phyloP scores from a whole-genome alignment of 2,797 vertebrate species.

The Dendrocincla tyrannina region DNA sequence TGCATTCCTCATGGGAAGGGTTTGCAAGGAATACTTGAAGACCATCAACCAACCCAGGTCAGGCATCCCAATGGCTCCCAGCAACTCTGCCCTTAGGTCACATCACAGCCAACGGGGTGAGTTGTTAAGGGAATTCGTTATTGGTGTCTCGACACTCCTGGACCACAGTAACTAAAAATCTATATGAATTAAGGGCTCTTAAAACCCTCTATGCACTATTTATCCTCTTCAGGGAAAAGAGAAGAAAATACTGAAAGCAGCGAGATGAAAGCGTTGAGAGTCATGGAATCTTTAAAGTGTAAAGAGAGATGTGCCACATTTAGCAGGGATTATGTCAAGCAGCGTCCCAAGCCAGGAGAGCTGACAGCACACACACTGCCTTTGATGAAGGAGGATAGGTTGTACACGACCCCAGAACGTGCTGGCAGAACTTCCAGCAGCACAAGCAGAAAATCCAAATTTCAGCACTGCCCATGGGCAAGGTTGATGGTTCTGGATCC shows the following conservation, averaged over 20 bases:
- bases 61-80: not conserved
- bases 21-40: conserved; percentile 5
- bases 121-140: conserved; percentile 61
- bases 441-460: not conserved
- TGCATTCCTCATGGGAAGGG: not conserved
- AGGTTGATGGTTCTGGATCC: not conserved
- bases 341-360: not conserved
- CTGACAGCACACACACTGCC: not conserved
- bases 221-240: conserved; percentile 22
- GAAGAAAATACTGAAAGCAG: conserved; percentile 5
- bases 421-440: not conserved
- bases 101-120: conserved; percentile 39
- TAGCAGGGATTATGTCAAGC: conserved; percentile 28
- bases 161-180: conserved; percentile 60
- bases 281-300: conserved; percentile 24
- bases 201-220: conserved; percentile 45
- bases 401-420: not conserved
- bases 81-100: conserved; percentile 13
- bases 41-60: not conserved
- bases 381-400: not conserved
- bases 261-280: not conserved
- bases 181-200: conserved; percentile 52
- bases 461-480: fast-evolving
- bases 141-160: conserved; percentile 29
- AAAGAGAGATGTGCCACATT: conserved; percentile 12